Percentiles rank a stretch among this genome's conserved stretches.
Evolutionary conservation across 2,888 invertebrate species (phyloP).

Genomic region (Cheilosia urbana): DNA sequence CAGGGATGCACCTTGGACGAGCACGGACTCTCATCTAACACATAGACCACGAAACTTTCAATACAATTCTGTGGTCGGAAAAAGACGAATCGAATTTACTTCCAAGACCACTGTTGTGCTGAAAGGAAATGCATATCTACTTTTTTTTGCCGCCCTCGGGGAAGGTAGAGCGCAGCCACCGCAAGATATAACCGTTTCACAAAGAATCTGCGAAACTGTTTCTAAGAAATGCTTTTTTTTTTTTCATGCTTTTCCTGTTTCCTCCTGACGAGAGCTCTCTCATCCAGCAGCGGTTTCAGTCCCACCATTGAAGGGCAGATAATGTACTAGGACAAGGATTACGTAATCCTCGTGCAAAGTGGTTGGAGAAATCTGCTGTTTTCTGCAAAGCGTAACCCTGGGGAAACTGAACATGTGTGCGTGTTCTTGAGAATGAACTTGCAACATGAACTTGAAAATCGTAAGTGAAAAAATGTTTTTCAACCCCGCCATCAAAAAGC

Average conservation of each 20-base stretch:
- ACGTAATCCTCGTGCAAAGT: conserved; percentile 64
- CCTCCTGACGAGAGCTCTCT: conserved; percentile 40
- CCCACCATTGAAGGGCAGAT: conserved; percentile 49
- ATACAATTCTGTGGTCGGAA: conserved; percentile 54
- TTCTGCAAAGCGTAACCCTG: conserved; percentile 49
- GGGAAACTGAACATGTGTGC: conserved; percentile 5
- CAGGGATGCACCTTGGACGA: conserved; percentile 61
- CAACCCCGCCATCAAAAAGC: conserved; percentile 34
- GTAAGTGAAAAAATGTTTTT: conserved; percentile 9
- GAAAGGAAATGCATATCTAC: conserved; percentile 67
- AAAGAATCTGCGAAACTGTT: conserved; percentile 55
- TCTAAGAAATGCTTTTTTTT: conserved; percentile 26
- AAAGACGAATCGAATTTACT: conserved; percentile 72
- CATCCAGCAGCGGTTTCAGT: conserved; percentile 37
- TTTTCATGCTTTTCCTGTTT: conserved; percentile 38
- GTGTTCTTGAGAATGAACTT: conserved; percentile 64
- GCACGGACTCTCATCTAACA: conserved; percentile 16
- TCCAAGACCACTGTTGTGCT: conserved; percentile 11
- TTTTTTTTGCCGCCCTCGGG: conserved; percentile 33
- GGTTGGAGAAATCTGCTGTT: conserved; percentile 50
- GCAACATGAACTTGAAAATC: conserved; percentile 74
- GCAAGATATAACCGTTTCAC: conserved; percentile 50
- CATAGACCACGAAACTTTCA: conserved; percentile 63
- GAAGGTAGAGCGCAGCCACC: conserved; percentile 8
- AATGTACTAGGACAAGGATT: conserved; percentile 54